Conservation (phyloP, 2,888 invertebrate species). For the Clanis bilineata region DNA sequence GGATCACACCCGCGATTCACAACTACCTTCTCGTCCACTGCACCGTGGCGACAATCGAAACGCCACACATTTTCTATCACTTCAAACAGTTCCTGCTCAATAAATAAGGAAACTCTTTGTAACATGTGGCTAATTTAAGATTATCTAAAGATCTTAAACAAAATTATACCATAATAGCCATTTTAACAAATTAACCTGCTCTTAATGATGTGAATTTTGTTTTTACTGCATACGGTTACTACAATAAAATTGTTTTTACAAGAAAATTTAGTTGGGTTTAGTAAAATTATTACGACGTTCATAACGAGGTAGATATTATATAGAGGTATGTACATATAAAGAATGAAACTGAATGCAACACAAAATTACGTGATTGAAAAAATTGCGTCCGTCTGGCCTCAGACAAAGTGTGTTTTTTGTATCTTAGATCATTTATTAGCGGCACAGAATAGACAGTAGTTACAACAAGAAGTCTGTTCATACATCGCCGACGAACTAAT, state of each 20-base stretch:
- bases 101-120: neutral
- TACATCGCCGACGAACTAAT: neutral
- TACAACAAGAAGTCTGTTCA: neutral
- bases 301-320: no score
- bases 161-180: neutral
- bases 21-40: no score
- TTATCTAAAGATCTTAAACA: neutral
- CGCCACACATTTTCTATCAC: no score
- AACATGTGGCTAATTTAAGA: neutral
- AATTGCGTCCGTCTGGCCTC: neutral
- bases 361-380: neutral
- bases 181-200: neutral
- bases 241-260: neutral
- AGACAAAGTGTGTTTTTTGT: slow-evolving; percentile 9
- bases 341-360: neutral
- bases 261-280: neutral
- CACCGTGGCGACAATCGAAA: no score
- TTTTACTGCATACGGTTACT: neutral
- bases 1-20: no score
- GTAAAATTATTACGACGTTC: neutral
- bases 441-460: neutral
- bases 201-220: neutral
- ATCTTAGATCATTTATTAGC: slow-evolving; percentile 8
- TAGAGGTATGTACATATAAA: neutral
- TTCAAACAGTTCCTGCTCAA: no score